Evolutionary conservation across 2,797 vertebrate species (phyloP).

Genomic region (Dromococcyx pavoninus): DNA sequence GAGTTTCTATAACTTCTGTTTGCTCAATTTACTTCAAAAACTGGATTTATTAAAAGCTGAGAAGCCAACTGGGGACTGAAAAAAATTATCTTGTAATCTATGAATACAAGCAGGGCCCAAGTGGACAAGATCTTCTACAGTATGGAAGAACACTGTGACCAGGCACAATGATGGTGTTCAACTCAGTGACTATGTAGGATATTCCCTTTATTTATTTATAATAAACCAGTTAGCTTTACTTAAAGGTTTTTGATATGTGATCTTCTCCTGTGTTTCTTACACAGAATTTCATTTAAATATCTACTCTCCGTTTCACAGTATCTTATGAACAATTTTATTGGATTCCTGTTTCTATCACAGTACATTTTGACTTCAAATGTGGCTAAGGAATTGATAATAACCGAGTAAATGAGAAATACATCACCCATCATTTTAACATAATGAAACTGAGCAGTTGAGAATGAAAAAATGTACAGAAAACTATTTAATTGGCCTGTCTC

Average conservation of each 20-base stretch:
- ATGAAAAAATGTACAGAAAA: background rate
- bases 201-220: no score
- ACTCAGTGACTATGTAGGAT: fast-evolving
- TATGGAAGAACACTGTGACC: background rate
- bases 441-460: constrained; percentile 7
- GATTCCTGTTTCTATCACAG: background rate
- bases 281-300: background rate
- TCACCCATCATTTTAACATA: constrained; percentile 19
- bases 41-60: background rate
- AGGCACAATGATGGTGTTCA: background rate
- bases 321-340: background rate
- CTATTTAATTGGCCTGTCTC: constrained; percentile 39
- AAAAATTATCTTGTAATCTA: background rate
- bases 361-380: background rate
- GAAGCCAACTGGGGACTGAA: background rate
- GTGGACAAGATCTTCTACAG: background rate
- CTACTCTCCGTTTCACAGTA: background rate
- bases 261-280: background rate
- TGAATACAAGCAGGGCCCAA: background rate
- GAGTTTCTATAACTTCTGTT: background rate
- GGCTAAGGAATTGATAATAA: constrained; percentile 11
- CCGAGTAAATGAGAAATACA: constrained; percentile 43
- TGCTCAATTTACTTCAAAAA: background rate
- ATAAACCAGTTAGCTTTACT: background rate
- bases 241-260: background rate